A percentile compares a stretch with the other conserved stretches of the same genome.
These are phyloP conservation scores for Octonoba sinensis DNA, from an alignment of 2,888 invertebrate genomes.

Conservation along the genomic window DNA sequence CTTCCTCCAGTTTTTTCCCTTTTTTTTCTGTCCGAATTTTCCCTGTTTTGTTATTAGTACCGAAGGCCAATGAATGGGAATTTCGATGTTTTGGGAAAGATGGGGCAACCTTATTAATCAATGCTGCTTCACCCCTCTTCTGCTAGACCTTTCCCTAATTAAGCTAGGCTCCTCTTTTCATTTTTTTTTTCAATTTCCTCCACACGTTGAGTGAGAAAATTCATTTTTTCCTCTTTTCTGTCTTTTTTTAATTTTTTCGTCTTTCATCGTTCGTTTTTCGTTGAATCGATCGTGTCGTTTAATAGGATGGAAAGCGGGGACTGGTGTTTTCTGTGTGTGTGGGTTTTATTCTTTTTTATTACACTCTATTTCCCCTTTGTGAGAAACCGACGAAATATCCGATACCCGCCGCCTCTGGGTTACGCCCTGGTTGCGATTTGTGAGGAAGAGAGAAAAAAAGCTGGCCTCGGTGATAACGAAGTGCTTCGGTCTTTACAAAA, in stretches of 20 bases:
- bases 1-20: conserved; percentile 7
- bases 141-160: conserved; percentile 40
- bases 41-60: conserved; percentile 36
- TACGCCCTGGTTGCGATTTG: neutral
- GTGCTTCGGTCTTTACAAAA: too few species aligned
- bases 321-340: conserved; percentile 4
- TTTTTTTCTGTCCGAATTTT: conserved; percentile 9
- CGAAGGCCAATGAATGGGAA: conserved; percentile 35
- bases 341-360: neutral
- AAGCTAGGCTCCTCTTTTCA: conserved; percentile 16
- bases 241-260: neutral
- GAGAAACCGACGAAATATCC: conserved; percentile 36
- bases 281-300: conserved; percentile 47
- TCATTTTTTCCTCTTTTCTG: conserved; percentile 7
- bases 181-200: conserved; percentile 52
- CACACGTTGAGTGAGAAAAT: conserved; percentile 14
- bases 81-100: conserved; percentile 26
- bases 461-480: too few species aligned
- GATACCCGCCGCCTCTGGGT: neutral
- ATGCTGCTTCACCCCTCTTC: conserved; percentile 19
- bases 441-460: too few species aligned
- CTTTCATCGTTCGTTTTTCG: conserved; percentile 22
- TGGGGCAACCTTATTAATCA: conserved; percentile 44
- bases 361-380: conserved; percentile 15
- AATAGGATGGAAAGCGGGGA: conserved; percentile 48